Conservation (phyloP, 2,113 vertebrate species). For the Alethe diademata region DNA sequence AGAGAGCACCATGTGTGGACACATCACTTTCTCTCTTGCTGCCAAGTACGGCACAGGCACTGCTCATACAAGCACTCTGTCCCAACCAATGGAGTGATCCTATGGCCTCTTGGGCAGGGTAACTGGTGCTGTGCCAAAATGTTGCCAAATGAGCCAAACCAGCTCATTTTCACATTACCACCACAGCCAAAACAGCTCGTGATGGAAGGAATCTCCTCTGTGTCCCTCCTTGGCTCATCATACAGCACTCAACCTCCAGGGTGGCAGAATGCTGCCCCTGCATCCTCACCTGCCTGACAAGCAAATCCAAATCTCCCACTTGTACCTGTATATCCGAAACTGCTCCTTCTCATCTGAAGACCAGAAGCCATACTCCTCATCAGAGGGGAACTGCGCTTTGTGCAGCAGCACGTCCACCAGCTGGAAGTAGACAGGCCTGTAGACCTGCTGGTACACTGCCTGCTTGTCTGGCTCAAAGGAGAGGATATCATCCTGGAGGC, state of each 20-base stretch:
- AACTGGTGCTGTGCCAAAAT: background rate
- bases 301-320: background rate
- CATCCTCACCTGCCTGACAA: background rate
- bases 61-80: background rate
- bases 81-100: background rate
- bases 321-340: slow-evolving; percentile 97
- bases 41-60: background rate
- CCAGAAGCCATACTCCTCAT: slow-evolving; percentile 95
- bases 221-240: background rate
- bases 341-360: slow-evolving; percentile 98
- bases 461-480: slow-evolving; percentile 95
- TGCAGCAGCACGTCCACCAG: slow-evolving; percentile 96
- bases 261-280: background rate
- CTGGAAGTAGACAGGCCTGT: slow-evolving; percentile 97
- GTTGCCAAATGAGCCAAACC: background rate
- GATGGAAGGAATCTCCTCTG: background rate
- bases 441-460: slow-evolving; percentile 94
- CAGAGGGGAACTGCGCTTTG: slow-evolving; percentile 95
- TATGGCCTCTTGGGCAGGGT: background rate
- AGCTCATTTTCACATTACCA: background rate
- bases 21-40: background rate
- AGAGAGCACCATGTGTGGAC: accelerated
- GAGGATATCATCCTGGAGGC: slow-evolving; percentile 92
- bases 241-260: background rate
- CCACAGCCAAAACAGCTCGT: background rate